Percentiles rank a stretch among this genome's conserved stretches.
phyloP scores from a whole-genome alignment of 2,888 invertebrate genomes.

The Brassicogethes aeneus region DNA sequence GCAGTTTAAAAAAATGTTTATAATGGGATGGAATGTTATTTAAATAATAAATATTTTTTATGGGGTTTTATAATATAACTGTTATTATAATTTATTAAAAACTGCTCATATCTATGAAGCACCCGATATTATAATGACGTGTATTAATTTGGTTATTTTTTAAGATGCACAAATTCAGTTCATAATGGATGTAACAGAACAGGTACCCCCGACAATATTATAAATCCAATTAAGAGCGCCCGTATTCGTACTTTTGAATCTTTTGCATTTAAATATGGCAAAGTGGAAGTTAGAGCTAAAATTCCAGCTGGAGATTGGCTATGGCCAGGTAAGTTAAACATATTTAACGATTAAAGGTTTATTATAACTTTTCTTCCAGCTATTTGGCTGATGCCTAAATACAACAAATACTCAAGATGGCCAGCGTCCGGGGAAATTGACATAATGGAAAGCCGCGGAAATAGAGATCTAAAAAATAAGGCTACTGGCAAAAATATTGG shows the following conservation, averaged over 20 bases:
- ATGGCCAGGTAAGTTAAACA: constrained; percentile 64
- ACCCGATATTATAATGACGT: too few species aligned
- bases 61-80: too few species aligned
- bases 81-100: neutral
- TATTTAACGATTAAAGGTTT: constrained; percentile 1
- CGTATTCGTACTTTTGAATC: constrained; percentile 52
- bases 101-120: neutral
- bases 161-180: constrained; percentile 45
- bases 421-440: constrained; percentile 67
- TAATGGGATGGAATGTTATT: too few species aligned
- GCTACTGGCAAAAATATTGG: constrained; percentile 32
- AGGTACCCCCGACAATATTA: constrained; percentile 40
- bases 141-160: constrained; percentile 3
- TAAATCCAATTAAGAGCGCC: constrained; percentile 59
- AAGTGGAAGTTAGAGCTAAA: constrained; percentile 55
- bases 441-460: constrained; percentile 57
- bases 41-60: too few species aligned
- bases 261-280: constrained; percentile 58
- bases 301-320: constrained; percentile 66
- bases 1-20: too few species aligned
- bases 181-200: constrained; percentile 49
- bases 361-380: too few species aligned
- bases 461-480: constrained; percentile 38
- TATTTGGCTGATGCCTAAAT: constrained; percentile 59
- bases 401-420: constrained; percentile 58